Percentiles rank a stretch among this genome's conserved stretches.
These are phyloP conservation scores for Linnaemya tessellans DNA, from an alignment of 2,888 invertebrate genomes.

Conservation along the genomic window DNA sequence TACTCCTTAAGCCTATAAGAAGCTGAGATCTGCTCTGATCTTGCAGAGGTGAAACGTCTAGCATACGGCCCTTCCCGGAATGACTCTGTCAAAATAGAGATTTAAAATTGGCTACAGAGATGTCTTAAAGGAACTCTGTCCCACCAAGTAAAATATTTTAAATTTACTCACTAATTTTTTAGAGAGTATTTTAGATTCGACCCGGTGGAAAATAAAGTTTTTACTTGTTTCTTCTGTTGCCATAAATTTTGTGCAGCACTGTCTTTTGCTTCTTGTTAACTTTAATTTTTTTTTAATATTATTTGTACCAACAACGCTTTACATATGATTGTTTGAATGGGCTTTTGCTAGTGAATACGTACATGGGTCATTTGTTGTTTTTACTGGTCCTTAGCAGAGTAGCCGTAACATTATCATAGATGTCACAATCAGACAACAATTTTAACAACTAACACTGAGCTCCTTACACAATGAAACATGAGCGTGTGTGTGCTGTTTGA, in stretches of 20 bases:
- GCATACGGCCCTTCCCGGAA: too few relatives aligned
- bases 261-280: background rate
- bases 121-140: too few relatives aligned
- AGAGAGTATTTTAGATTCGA: too few relatives aligned
- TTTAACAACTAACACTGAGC: constrained; percentile 29
- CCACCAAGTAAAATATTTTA: too few relatives aligned
- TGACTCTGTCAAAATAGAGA: too few relatives aligned
- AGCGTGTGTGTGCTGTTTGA: background rate
- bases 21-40: too few relatives aligned
- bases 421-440: constrained; percentile 64
- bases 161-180: too few relatives aligned
- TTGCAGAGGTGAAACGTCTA: too few relatives aligned
- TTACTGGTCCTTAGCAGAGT: constrained; percentile 43
- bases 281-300: background rate
- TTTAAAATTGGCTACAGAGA: too few relatives aligned
- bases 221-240: background rate
- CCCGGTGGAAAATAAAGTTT: too few relatives aligned
- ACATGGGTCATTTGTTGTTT: constrained; percentile 62
- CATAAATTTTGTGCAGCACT: background rate
- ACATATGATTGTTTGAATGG: constrained; percentile 5
- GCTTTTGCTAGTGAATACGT: background rate
- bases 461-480: constrained; percentile 18
- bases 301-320: constrained; percentile 2
- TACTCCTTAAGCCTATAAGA: too few relatives aligned
- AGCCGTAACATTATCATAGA: constrained; percentile 65